Evolutionary conservation across 2,888 invertebrate species (phyloP), one percentile per base, ranked within the genome.

Genomic region (Achlya flavicornis): DNA sequence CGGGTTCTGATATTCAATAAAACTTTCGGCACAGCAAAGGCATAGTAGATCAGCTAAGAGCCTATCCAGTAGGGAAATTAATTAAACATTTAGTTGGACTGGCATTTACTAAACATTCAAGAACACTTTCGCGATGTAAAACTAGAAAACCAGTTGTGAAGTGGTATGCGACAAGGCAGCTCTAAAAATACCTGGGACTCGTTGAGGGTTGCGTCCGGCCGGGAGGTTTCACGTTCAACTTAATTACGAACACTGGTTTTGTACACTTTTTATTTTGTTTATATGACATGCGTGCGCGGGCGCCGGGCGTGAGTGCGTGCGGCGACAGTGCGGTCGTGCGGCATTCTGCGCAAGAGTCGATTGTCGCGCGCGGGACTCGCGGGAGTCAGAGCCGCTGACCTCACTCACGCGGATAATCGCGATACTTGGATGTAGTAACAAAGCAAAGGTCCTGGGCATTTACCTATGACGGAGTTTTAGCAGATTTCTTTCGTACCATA

Each of bases 131-230:
- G 86, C 86, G 81, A 80, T 82, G 74, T 74, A 74, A 71, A 77
- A 72, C 78, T 77, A 76, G 76, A 78, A 75, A 91, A 91, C 89
- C 88, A 80, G 91, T 91, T 88, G 68, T 77, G 71, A 71, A 10
- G n/a, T 53, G 19, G 19, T 53, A 72, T 66, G 74, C 69, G 74
- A 73, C 68, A 68, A 71, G 76, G 72, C 62, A 71, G 72, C 73
- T 83, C 81, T 90, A 86, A 87, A 90, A 89, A 90, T 92, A 92
- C 88, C 90, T 86, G 81, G 74, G 71, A 75, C 73, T 76, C 69
- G 84, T 79, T 66, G 53, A 73, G 73, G 78, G 76, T 73, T 79
- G 78, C 79, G 74, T 71, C 71, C 69, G 78, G 66, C 70, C 73
- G 68, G 75, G 77, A 78, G 75, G 79, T 72, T 71, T 68, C 78